phyloP scores from a whole-genome alignment of 2,888 invertebrate species.

The Amorpha juglandis region DNA sequence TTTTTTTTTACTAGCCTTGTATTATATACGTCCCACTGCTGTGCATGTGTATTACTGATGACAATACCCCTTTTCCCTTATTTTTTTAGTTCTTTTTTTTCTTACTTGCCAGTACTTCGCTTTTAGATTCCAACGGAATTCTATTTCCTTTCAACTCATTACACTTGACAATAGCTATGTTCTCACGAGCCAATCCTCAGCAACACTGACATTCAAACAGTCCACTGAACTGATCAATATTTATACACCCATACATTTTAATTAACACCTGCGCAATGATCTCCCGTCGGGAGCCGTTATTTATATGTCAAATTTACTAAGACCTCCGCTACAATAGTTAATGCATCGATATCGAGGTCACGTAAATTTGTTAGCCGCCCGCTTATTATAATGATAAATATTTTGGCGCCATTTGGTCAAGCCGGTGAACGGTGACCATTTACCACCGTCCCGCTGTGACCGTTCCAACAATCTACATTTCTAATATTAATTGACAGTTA shows the following conservation, averaged over 20 bases:
- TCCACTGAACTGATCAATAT: slow-evolving; percentile 23
- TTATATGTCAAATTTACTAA: slow-evolving; percentile 38
- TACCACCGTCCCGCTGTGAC: slow-evolving; percentile 42
- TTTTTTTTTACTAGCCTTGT: no score
- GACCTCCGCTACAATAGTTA: background rate
- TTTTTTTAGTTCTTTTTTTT: no score
- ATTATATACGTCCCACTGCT: no score
- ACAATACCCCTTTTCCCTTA: no score
- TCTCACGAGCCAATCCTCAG: slow-evolving; percentile 7
- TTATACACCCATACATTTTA: slow-evolving; percentile 43
- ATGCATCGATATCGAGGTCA: background rate
- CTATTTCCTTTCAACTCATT: background rate
- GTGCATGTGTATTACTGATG: no score
- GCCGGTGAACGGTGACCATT: slow-evolving; percentile 1
- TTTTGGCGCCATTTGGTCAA: slow-evolving; percentile 43
- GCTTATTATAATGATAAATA: slow-evolving; percentile 40
- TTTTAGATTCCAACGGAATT: background rate
- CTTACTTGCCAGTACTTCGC: no score
- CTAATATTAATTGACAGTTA: slow-evolving; percentile 40
- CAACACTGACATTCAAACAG: background rate
- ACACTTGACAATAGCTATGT: background rate
- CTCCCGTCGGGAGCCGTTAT: slow-evolving; percentile 34
- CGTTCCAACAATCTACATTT: slow-evolving; percentile 6
- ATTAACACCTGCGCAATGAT: slow-evolving; percentile 49
- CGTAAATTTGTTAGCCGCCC: background rate